phyloP scores from a whole-genome alignment of 1,140 invertebrate species.

The Paraescarpia echinospica region DNA sequence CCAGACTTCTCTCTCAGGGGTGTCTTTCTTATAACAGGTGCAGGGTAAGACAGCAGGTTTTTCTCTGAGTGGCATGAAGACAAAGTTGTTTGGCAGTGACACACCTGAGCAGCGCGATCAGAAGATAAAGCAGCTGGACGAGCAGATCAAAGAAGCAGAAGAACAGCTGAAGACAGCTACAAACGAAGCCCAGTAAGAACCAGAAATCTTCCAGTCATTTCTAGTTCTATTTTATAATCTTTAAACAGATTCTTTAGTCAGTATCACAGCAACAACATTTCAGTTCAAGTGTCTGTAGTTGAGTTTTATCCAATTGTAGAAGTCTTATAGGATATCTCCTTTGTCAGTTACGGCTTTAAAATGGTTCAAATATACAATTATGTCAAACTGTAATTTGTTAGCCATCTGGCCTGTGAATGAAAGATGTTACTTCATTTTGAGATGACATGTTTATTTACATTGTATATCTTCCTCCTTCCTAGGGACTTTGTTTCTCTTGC shows the following conservation, averaged over 20 bases:
- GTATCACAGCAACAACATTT: neutral
- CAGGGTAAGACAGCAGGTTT: constrained; percentile 64
- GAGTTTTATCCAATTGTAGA: neutral
- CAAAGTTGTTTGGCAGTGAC: constrained; percentile 72
- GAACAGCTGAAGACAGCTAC: constrained; percentile 65
- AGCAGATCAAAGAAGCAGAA: constrained; percentile 71
- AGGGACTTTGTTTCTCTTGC: constrained; percentile 75
- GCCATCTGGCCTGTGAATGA: neutral
- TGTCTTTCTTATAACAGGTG: constrained; percentile 32
- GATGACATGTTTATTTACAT: neutral
- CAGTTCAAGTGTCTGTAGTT: too few species aligned
- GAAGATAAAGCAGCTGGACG: constrained; percentile 71
- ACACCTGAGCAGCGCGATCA: constrained; percentile 77
- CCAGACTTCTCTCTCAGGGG: neutral
- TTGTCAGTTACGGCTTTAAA: neutral
- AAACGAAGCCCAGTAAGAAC: constrained; percentile 69
- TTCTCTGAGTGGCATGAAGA: constrained; percentile 54
- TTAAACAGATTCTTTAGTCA: neutral
- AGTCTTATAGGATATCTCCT: neutral
- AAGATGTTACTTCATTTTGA: neutral
- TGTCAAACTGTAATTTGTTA: neutral
- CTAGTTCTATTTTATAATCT: constrained; percentile 14
- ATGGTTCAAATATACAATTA: too few species aligned
- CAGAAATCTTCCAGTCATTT: too few species aligned
- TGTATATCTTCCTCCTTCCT: constrained; percentile 50